phyloP scores from a whole-genome alignment of 2,113 vertebrate genomes.

The Chaetodon auriga region DNA sequence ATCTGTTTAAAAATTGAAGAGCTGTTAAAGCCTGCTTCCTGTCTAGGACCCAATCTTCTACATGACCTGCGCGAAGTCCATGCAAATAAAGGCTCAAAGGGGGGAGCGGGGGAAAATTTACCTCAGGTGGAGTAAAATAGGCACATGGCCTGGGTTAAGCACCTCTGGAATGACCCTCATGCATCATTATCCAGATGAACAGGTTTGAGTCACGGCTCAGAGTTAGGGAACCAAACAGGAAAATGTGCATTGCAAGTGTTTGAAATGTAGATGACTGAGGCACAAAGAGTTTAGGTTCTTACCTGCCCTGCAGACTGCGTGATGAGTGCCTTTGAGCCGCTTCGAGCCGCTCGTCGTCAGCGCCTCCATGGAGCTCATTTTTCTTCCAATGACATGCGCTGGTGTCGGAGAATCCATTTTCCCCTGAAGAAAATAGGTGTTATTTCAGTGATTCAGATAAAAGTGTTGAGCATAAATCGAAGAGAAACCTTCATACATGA shows the following conservation, averaged over 20 bases:
- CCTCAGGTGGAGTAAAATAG: neutral
- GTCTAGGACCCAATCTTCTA: neutral
- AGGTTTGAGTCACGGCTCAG: slow-evolving; percentile 48
- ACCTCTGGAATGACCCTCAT: slow-evolving; percentile 53
- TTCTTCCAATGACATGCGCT: neutral
- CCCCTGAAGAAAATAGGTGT: neutral
- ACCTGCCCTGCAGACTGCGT: slow-evolving; percentile 38
- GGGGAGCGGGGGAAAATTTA: too few species aligned
- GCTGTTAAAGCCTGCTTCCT: neutral
- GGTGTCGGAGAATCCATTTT: neutral
- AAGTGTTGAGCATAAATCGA: neutral
- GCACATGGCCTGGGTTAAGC: neutral
- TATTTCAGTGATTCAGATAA: neutral
- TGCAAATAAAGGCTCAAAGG: neutral
- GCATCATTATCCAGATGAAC: slow-evolving; percentile 59
- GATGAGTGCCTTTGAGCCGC: neutral
- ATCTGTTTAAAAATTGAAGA: neutral
- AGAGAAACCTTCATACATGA: accelerated
- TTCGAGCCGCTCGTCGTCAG: neutral
- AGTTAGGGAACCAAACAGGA: slow-evolving; percentile 45
- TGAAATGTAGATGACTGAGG: slow-evolving; percentile 21
- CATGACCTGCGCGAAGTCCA: neutral
- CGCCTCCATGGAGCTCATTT: slow-evolving; percentile 9
- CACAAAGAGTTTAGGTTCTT: neutral
- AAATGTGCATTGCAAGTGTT: slow-evolving; percentile 37